Evolutionary conservation across 1,140 invertebrate species (phyloP), one percentile per base, ranked within the genome.

Genomic region (Dendroctonus valens): DNA sequence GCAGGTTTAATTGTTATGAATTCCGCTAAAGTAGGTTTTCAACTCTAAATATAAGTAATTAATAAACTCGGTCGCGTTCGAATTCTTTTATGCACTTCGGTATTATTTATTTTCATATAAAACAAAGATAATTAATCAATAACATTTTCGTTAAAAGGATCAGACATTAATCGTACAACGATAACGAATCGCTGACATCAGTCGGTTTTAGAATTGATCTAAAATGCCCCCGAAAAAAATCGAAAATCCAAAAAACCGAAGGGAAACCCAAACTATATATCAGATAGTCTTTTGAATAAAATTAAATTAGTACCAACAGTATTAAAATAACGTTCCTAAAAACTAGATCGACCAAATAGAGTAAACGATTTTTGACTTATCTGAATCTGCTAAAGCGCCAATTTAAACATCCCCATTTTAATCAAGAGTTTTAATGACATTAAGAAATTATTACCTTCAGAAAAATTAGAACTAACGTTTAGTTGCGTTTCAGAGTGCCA

Each of bases 191-290:
- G 26, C 26, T 26, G 1, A 3, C 26, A 26, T 2, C 1, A 26
- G 26, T 26, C 26, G 26, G 3, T 26, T 26, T 26, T 26, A 26
- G 26, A 26, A 26, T 26, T 26, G 26, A 26, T 26, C 26, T 26
- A 3, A 26, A 26, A 26, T 26, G 26, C 26, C 3, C 26, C 26
- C 26, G n/a, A n/a, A 26, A 26, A 26, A 1, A 26, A 26, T 26
- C 26, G 26, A 26, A 26, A 26, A 26, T 26, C 3, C 26, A 26
- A 26, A 26, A 26, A 26, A 26, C 26, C 3, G 26, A 26, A 26
- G 1, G 3, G 75, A 74, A 77, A 76, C 75, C 68, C 74, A 72
- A 74, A 74, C 74, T 74, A 73, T 76, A 77, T 74, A 60, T 70
- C 59, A 49, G 74, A 73, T 71, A 70, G 72, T 72, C 26, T 73